Evolutionary conservation across 2,113 vertebrate genomes (phyloP).

Genomic region (Montifringilla adamsi): DNA sequence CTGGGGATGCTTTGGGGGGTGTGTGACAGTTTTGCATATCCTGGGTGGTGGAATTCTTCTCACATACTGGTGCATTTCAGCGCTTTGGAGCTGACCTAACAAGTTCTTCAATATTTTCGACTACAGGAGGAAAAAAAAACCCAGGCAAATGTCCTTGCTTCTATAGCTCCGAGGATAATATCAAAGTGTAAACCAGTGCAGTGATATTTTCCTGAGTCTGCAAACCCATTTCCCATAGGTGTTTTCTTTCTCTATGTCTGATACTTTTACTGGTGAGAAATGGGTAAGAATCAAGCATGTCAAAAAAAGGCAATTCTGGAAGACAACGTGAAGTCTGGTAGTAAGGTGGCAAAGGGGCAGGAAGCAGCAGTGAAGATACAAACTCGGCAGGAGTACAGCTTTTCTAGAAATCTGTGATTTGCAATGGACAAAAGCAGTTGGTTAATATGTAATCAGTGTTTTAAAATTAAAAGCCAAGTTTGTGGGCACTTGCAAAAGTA

Average conservation of each 20-base stretch:
- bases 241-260: background rate
- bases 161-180: background rate
- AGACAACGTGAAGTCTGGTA: background rate
- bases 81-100: background rate
- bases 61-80: background rate
- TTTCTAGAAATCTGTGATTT: background rate
- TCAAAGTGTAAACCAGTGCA: background rate
- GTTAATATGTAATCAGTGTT: background rate
- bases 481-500: background rate
- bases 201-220: background rate
- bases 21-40: background rate
- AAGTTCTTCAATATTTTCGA: slow-evolving; percentile 3
- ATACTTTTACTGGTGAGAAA: background rate
- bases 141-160: background rate
- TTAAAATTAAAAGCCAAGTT: background rate
- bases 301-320: background rate
- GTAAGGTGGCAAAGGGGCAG: background rate
- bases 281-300: background rate
- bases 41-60: background rate
- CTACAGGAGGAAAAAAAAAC: background rate
- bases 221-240: background rate
- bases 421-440: background rate
- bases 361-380: background rate
- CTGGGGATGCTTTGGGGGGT: background rate
- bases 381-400: background rate